Evolutionary conservation across 2,113 vertebrate species (phyloP).

Genomic region (Stegostoma tigrinum): DNA sequence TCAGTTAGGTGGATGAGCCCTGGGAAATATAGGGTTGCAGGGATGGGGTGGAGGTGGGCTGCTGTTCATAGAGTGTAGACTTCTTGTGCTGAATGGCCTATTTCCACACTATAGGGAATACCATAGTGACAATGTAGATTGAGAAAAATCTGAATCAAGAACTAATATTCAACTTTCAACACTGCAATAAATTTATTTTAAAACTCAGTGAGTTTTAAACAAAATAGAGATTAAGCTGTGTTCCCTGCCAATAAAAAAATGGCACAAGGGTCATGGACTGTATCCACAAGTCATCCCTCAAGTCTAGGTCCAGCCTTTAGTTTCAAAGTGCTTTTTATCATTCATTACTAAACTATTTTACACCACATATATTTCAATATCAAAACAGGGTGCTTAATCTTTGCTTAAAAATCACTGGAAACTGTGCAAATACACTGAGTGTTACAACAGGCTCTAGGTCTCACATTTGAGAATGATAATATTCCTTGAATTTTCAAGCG

Average conservation of each 20-base stretch:
- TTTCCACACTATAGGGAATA: no score
- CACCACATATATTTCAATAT: background rate
- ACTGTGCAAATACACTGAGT: slow-evolving; percentile 2
- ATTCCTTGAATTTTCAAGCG: background rate
- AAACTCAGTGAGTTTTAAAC: slow-evolving; percentile 25
- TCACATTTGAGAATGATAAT: background rate
- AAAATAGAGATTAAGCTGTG: slow-evolving; percentile 23
- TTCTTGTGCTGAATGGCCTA: no score
- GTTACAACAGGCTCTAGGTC: background rate
- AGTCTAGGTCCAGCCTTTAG: slow-evolving; percentile 25
- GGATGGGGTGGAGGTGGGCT: no score
- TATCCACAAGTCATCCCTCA: background rate
- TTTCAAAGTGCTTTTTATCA: slow-evolving; percentile 23
- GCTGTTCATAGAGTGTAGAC: no score
- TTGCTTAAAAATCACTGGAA: background rate
- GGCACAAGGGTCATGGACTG: background rate
- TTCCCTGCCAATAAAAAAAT: slow-evolving; percentile 11
- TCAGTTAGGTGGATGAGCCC: no score
- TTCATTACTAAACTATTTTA: slow-evolving; percentile 32
- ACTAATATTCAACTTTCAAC: background rate
- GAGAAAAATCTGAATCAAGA: background rate
- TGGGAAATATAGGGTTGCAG: no score
- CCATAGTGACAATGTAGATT: no score
- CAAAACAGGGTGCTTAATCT: slow-evolving; percentile 10
- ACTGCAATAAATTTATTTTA: slow-evolving; percentile 26